Base-by-base conservation (phyloP, 1,140 invertebrate genomes). In the Onthophagus taurus region DNA sequence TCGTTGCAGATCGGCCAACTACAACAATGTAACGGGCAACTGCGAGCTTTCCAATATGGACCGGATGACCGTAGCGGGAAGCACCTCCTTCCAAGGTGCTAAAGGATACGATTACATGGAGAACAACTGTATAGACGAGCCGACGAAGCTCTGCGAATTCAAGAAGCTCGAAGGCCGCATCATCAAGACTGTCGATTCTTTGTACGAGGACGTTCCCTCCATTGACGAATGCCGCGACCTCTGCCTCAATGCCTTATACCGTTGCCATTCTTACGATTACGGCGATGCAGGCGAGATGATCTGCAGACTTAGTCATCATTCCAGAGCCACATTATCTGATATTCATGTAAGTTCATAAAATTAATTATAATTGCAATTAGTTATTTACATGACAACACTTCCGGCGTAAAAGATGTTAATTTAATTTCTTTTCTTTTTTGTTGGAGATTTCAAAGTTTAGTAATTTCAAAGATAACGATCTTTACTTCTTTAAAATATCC, bases 261-360 rank as follows among this genome's bases (percentile, higher is more conserved):
- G 83, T 58, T 95, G 90, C 63, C 89, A 92, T 59, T 91, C 89
- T 0, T 95, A 90, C 61, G 90, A 94, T 65, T 91, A 89, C 60
- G 88, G 88, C 13, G 89, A 92, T 56, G 91, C 89, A 13, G 88
- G 88, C 23, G 89, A 92, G 55, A 82, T 86, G 72, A 89, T 94
- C 5, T 94, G 91, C 67, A 77, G 91, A 42, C 73, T 94, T 6
- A 90, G 86, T 57, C 90, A 94, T 71, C 87, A 94, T 60, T 85
- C 87, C 12, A 75, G 84, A 45, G 84, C 89, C 17, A 92, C 90
- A 2, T 72, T 95, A 14, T 78, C 84, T 4, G 85, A 91, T 58
- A 90, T 89, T 52, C 83, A 88, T 75, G 83, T 83, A 61, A 67
- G 36, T 46, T 35, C 30, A n/a, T n/a, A n/a, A n/a, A n/a, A n/a